phyloP scores from a whole-genome alignment of 2,888 invertebrate genomes.

The Ichneumoninae sp. region DNA sequence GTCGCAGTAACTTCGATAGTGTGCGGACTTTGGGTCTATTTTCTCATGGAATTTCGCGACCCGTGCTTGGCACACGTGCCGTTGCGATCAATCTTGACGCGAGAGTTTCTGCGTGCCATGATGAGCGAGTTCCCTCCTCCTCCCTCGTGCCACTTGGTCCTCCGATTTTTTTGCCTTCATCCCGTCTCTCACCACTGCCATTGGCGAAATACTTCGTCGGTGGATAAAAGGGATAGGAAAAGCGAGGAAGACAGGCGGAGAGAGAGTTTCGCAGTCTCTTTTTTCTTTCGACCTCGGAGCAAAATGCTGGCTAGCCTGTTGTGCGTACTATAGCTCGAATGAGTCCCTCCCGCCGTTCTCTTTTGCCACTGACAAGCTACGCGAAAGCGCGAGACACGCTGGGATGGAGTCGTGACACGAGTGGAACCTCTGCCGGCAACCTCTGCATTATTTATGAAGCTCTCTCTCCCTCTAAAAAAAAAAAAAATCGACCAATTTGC shows the following conservation, averaged over 20 bases:
- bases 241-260: slow-evolving; percentile 7
- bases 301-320: slow-evolving; percentile 28
- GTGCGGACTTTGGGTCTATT: slow-evolving; percentile 27
- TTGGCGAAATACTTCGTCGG: slow-evolving; percentile 26
- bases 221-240: slow-evolving; percentile 23
- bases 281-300: slow-evolving; percentile 16
- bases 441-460: slow-evolving; percentile 83
- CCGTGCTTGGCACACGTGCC: slow-evolving; percentile 32
- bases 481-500: slow-evolving; percentile 75
- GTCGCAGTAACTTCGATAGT: slow-evolving; percentile 20
- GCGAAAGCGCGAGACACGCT: slow-evolving; percentile 53
- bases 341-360: slow-evolving; percentile 25
- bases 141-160: slow-evolving; percentile 3
- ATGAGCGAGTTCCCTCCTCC: slow-evolving; percentile 6
- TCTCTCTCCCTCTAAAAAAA: slow-evolving; percentile 38
- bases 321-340: slow-evolving; percentile 14
- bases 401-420: slow-evolving; percentile 71
- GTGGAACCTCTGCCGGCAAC: slow-evolving; percentile 71
- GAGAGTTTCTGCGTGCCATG: slow-evolving; percentile 35
- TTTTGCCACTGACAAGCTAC: slow-evolving; percentile 49
- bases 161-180: slow-evolving; percentile 25
- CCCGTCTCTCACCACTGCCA: not conserved
- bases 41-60: slow-evolving; percentile 25
- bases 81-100: slow-evolving; percentile 45
- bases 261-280: slow-evolving; percentile 46